Base-by-base conservation (phyloP, 2,797 vertebrate species). In the Sebastes wilsoni region DNA sequence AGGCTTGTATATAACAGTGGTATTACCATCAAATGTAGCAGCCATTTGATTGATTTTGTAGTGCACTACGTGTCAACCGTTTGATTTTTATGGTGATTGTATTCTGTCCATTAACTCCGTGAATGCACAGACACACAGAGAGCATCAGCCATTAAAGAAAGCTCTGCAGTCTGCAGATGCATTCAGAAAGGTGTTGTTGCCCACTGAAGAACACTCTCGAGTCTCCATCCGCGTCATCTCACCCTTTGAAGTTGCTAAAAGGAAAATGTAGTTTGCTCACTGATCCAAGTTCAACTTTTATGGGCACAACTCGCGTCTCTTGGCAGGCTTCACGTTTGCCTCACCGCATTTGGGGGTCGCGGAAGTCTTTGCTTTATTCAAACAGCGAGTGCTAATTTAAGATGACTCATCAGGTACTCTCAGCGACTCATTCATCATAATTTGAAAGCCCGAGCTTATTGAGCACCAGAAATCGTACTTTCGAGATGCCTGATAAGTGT, bases 371-470 rank as follows among this genome's bases (percentile, higher is more conserved):
- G 65, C 76, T 34, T 81, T 22, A 65, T 72, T 84, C 49, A 83
- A 77, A 74, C 52, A 9, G 20, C 14, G 22, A 76, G 46, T 12
- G 25, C 56, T 82, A 59, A 84, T 85, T 71, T 70, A 60, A 76
- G 59, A 80, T 92, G 82, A 92, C 81, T 93, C 89, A 89, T 87
- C 80, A 80, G 81, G 83, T 87, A 58, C 84, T 88, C 83, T 59
- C 66, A 84, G 49, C 54, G 66, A 65, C 60, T 78, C 77, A 46
- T 82, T 91, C 74, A 78, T 92, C 85, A 77, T 49, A 61, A 80
- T 83, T 70, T 90, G 36, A 81, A 88, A 86, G 69, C 54, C 69
- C 1, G 7, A 58, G 66, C 58, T 86, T 65, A 80, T 27, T 74
- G 72, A 69, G 74, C 65, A 64, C 8, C 49, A 66, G 64, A 62